A percentile compares a stretch with the other conserved stretches of the same genome.
These are phyloP conservation scores for Parapsyche elsis DNA, from an alignment of 1,140 invertebrate genomes.

Conservation along the genomic window DNA sequence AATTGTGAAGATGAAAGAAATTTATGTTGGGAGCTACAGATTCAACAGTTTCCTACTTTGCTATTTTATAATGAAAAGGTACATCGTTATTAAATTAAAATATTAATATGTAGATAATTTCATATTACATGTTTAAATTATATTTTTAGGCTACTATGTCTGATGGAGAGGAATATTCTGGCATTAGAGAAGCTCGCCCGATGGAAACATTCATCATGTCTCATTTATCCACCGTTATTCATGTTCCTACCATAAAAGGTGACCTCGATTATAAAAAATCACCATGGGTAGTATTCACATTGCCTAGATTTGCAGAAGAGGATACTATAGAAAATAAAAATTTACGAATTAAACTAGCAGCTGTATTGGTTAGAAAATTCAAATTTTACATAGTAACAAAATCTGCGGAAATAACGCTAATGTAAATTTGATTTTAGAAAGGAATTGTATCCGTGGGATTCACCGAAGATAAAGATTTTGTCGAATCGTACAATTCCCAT, in stretches of 20 bases:
- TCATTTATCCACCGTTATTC: constrained; percentile 60
- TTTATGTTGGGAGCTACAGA: constrained; percentile 75
- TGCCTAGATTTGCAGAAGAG: background rate
- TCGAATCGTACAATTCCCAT: constrained; percentile 60
- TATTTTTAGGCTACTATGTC: constrained; percentile 58
- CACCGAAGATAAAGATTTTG: constrained; percentile 65
- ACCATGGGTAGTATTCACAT: constrained; percentile 62
- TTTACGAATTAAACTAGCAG: constrained; percentile 71
- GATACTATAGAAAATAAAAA: constrained; percentile 56
- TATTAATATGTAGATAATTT: background rate
- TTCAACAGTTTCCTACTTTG: constrained; percentile 78
- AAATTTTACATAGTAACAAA: background rate
- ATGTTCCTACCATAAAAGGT: constrained; percentile 57
- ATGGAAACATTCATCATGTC: constrained; percentile 65
- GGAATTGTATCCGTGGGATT: constrained; percentile 70
- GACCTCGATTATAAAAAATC: background rate
- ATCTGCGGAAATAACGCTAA: background rate
- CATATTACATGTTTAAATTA: background rate
- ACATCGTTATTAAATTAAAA: no score
- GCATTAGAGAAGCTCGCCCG: constrained; percentile 62
- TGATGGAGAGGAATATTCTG: constrained; percentile 62
- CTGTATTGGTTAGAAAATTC: constrained; percentile 69
- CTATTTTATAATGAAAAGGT: constrained; percentile 54
- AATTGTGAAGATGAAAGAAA: constrained; percentile 84
- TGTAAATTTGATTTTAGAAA: constrained; percentile 59